Evolutionary conservation across 2,797 vertebrate genomes (phyloP).

Genomic region (Threskiornis aethiopicus): DNA sequence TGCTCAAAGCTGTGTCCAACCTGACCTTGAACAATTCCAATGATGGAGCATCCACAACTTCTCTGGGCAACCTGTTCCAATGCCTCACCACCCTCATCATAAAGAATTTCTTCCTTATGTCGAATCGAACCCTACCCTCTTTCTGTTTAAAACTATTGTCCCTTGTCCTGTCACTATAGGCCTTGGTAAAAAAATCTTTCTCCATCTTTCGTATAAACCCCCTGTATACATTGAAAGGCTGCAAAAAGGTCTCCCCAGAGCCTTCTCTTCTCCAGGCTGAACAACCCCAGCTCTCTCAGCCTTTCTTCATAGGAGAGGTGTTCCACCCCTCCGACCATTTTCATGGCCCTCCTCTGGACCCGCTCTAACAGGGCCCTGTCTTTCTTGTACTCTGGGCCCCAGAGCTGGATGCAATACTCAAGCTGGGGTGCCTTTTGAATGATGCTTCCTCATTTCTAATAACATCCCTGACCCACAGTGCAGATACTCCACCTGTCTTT

Average conservation of each 20-base stretch:
- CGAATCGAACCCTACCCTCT: background rate
- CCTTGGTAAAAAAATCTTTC: background rate
- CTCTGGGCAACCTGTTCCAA: background rate
- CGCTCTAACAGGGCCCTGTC: background rate
- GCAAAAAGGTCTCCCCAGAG: background rate
- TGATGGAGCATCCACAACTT: background rate
- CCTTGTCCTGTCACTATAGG: background rate
- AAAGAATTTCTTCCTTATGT: background rate
- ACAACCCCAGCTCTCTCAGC: background rate
- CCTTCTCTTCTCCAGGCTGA: background rate
- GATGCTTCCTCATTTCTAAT: background rate
- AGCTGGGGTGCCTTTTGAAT: background rate
- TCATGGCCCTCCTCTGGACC: background rate
- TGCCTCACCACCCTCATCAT: background rate
- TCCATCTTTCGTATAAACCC: background rate
- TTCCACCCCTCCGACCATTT: background rate
- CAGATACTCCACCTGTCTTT: background rate
- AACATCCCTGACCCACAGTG: accelerated
- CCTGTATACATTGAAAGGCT: background rate
- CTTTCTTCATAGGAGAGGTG: background rate
- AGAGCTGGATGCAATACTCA: background rate
- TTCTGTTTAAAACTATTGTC: background rate
- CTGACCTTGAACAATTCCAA: background rate
- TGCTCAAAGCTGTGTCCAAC: background rate
- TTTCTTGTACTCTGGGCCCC: background rate